These are phyloP conservation scores for Drosophila neotestacea DNA, from an alignment of 2,888 invertebrate genomes.

Conservation along the genomic window DNA sequence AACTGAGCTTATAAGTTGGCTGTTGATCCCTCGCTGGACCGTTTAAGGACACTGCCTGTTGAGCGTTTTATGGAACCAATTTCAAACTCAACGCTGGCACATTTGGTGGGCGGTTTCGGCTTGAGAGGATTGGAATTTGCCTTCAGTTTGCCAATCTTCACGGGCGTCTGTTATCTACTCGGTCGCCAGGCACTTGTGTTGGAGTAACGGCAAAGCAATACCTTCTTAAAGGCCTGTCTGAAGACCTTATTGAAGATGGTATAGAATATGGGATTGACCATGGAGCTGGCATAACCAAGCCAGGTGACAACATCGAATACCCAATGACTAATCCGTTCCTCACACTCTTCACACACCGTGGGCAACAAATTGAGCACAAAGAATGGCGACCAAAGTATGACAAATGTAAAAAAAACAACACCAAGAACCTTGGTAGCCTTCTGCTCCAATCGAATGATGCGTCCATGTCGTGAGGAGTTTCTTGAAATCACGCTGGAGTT, in stretches of 20 bases:
- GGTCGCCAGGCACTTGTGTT: conserved; percentile 87
- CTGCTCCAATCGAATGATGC: conserved; percentile 95
- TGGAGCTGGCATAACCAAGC: conserved; percentile 97
- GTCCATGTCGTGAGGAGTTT: conserved; percentile 92
- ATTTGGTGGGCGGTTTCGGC: conserved; percentile 53
- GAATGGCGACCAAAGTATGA: conserved; percentile 98
- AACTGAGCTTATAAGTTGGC: conserved; percentile 42
- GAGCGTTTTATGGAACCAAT: conserved; percentile 33
- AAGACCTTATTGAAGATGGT: conserved; percentile 98
- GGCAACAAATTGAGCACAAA: conserved; percentile 95
- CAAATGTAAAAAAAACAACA: conserved; percentile 97
- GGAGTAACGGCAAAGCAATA: conserved; percentile 91
- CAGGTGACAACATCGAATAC: conserved; percentile 95
- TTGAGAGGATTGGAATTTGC: conserved; percentile 45
- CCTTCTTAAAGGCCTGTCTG: conserved; percentile 95
- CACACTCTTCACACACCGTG: conserved; percentile 93
- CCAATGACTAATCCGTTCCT: conserved; percentile 90
- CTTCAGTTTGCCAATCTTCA: conserved; percentile 60
- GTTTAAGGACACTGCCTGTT: conserved; percentile 41
- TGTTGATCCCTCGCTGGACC: conserved; percentile 35
- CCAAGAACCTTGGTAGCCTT: conserved; percentile 98
- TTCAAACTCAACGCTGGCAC: conserved; percentile 62
- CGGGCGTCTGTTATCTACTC: conserved; percentile 85
- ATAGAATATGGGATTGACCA: conserved; percentile 98
- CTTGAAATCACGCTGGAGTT: conserved; percentile 93